These are phyloP conservation scores for Drosophila tanythrix DNA, from an alignment of 2,888 invertebrate genomes.

Conservation along the genomic window DNA sequence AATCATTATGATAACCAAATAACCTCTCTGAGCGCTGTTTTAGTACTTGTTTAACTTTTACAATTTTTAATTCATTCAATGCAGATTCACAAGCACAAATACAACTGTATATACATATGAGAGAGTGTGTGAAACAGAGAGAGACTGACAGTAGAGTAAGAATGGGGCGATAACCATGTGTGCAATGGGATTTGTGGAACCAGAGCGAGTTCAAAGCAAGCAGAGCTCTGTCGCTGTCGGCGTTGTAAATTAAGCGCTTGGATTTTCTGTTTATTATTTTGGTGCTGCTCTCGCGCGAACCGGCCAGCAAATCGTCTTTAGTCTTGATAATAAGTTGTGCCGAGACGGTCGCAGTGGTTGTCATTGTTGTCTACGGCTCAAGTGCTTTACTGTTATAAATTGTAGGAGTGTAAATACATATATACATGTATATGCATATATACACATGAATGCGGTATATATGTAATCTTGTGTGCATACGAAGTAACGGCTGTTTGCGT, in stretches of 20 bases:
- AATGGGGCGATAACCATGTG: constrained; percentile 49
- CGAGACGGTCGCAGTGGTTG: constrained; percentile 48
- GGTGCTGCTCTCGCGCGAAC: constrained; percentile 51
- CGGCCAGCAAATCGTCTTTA: constrained; percentile 62
- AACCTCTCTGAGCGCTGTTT: constrained; percentile 34
- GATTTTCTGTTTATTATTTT: constrained; percentile 33
- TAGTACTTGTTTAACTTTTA: constrained; percentile 49
- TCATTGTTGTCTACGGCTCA: constrained; percentile 25
- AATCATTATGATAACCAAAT: constrained; percentile 34
- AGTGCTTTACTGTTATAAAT: constrained; percentile 42
- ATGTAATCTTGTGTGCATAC: constrained; percentile 2
- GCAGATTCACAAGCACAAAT: constrained; percentile 54
- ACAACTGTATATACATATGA: not conserved
- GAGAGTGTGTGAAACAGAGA: constrained; percentile 4
- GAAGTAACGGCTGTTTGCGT: constrained; percentile 71
- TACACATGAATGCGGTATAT: constrained; percentile 3
- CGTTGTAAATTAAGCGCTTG: constrained; percentile 62
- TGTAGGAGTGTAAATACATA: constrained; percentile 16
- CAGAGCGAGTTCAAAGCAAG: constrained; percentile 43
- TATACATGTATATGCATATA: not conserved
- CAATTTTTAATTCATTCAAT: constrained; percentile 75
- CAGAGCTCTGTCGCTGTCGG: constrained; percentile 38
- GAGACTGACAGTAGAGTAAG: constrained; percentile 1
- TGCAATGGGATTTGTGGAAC: constrained; percentile 66
- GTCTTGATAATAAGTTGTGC: constrained; percentile 67